A percentile compares a stretch with the other conserved stretches of the same genome.
Conservation (phyloP, 2,888 invertebrate species). For the Pollenia griseotomentosa region DNA sequence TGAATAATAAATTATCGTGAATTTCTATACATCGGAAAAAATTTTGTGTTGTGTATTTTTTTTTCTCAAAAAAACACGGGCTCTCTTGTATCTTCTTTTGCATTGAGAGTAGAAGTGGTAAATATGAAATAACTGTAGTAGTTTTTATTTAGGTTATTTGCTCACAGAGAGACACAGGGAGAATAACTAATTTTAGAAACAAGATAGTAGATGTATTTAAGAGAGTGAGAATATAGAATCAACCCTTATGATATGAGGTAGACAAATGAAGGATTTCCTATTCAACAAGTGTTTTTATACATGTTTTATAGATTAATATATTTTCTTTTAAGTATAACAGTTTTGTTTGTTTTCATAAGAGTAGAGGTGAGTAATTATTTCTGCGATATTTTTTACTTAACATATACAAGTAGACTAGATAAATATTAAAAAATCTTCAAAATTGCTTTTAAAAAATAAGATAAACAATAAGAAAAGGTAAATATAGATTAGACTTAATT, state of each 20-base stretch:
- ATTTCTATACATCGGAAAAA: constrained; percentile 50
- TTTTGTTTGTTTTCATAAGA: neutral
- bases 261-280: neutral
- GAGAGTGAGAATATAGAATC: neutral
- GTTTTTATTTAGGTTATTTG: constrained; percentile 55
- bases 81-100: constrained; percentile 5
- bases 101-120: constrained; percentile 39
- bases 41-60: constrained; percentile 11
- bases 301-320: neutral
- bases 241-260: constrained; percentile 23
- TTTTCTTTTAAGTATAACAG: constrained; percentile 47
- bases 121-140: neutral
- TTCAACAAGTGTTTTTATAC: constrained; percentile 42
- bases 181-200: neutral
- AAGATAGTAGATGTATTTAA: neutral
- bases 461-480: no score
- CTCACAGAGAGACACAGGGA: constrained; percentile 9
- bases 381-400: no score
- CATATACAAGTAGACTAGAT: no score
- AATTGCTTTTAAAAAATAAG: no score
- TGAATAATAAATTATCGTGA: constrained; percentile 62
- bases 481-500: no score
- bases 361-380: neutral
- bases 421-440: no score
- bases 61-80: neutral